Evolutionary conservation across 2,113 vertebrate species (phyloP).

Genomic region (Emydocephalus ijimae): DNA sequence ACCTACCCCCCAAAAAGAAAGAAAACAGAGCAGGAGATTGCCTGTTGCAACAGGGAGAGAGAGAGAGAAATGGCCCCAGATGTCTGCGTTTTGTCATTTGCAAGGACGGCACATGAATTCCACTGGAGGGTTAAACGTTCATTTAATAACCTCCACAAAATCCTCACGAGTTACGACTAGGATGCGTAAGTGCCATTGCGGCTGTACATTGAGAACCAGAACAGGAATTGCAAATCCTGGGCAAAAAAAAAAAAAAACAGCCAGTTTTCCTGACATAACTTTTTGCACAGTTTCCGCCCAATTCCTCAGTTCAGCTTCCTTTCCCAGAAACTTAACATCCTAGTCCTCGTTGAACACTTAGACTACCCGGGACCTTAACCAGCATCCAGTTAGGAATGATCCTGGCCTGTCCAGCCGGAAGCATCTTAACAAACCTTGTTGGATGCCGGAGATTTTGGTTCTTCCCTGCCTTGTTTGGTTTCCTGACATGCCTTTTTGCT

Average conservation of each 20-base stretch:
- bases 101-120: not conserved
- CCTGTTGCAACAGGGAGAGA: not conserved
- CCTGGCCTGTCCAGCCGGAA: not conserved
- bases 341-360: not conserved
- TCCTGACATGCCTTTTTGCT: accelerated
- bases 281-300: not conserved
- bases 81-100: not conserved
- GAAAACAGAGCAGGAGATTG: not conserved
- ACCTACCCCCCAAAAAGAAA: not conserved
- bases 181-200: too few relatives aligned
- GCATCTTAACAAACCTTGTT: not conserved
- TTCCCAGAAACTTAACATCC: not conserved
- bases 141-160: too few relatives aligned
- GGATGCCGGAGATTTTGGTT: not conserved
- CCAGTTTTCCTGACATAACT: not conserved
- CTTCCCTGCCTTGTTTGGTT: not conserved
- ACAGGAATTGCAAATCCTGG: not conserved
- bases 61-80: not conserved
- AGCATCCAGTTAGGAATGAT: not conserved
- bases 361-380: not conserved
- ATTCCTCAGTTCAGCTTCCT: not conserved
- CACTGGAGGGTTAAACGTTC: too few relatives aligned
- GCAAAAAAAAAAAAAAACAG: not conserved
- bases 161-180: not conserved
- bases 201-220: not conserved